These are phyloP conservation scores for Todiramphus chloris DNA, from an alignment of 2,113 vertebrate species.

Conservation along the genomic window DNA sequence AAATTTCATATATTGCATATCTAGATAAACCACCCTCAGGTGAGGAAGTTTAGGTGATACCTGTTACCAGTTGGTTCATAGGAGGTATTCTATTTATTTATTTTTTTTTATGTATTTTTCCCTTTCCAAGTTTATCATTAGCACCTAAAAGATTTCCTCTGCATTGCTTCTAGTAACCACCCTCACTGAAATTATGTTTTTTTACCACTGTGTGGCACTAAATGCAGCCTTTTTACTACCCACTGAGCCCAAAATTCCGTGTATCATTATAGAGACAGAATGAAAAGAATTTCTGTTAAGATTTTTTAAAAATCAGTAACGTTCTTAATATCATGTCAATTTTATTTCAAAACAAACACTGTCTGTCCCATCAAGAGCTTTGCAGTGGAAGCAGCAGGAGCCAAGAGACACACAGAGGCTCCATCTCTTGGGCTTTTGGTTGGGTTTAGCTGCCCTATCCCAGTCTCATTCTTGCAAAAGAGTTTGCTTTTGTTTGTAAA, in stretches of 20 bases:
- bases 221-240: neutral
- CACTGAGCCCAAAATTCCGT: neutral
- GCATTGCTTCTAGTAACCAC: neutral
- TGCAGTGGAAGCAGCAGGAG: neutral
- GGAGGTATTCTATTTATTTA: too few relatives aligned
- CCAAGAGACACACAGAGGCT: neutral
- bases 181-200: neutral
- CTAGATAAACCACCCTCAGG: neutral
- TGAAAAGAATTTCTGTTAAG: neutral
- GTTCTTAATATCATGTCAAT: neutral
- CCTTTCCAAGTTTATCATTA: neutral
- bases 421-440: neutral
- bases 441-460: neutral
- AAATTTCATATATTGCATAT: neutral
- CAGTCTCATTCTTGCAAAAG: neutral
- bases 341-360: neutral
- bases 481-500: neutral
- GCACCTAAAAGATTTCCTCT: neutral
- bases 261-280: neutral
- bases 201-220: slow-evolving; percentile 48
- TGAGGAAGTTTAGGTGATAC: neutral
- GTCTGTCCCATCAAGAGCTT: rapidly evolving
- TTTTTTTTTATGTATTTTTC: neutral
- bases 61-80: neutral
- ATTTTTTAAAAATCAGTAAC: neutral